These are phyloP conservation scores for Telmatochromis sp. DNA, from an alignment of 2,113 vertebrate species.

Conservation along the genomic window DNA sequence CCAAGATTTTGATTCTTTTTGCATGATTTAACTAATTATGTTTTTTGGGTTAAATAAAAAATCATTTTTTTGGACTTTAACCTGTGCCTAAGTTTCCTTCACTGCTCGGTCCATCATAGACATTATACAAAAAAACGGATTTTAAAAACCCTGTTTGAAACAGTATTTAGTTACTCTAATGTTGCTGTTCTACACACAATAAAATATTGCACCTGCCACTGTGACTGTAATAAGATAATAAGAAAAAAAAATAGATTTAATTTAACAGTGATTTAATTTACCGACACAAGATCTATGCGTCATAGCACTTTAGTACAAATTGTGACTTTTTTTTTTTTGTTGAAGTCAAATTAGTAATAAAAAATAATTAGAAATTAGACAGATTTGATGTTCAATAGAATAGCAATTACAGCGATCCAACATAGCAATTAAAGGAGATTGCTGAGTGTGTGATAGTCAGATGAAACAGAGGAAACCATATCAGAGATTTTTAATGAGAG, in stretches of 20 bases:
- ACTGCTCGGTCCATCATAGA: no score
- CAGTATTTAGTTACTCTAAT: neutral
- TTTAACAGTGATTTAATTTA: neutral
- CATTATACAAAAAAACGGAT: fast-evolving
- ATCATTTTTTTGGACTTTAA: no score
- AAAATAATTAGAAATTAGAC: neutral
- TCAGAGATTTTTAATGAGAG: neutral
- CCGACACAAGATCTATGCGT: fast-evolving
- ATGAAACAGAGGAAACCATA: neutral
- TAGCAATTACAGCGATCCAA: neutral
- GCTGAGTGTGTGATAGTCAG: neutral
- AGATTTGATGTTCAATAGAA: neutral
- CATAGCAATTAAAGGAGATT: neutral
- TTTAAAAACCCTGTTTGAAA: fast-evolving
- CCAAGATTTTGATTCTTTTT: no score
- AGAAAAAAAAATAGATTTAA: neutral
- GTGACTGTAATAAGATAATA: neutral
- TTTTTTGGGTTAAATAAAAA: no score
- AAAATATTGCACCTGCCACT: neutral
- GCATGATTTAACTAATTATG: no score
- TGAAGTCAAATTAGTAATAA: neutral
- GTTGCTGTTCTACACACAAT: neutral
- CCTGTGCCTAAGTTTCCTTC: no score
- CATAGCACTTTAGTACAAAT: neutral
- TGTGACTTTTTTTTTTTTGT: neutral